Percentiles rank a stretch among this genome's conserved stretches.
Evolutionary conservation across 2,888 invertebrate genomes (phyloP).

Genomic region (Rhaphigaster nebulosa): DNA sequence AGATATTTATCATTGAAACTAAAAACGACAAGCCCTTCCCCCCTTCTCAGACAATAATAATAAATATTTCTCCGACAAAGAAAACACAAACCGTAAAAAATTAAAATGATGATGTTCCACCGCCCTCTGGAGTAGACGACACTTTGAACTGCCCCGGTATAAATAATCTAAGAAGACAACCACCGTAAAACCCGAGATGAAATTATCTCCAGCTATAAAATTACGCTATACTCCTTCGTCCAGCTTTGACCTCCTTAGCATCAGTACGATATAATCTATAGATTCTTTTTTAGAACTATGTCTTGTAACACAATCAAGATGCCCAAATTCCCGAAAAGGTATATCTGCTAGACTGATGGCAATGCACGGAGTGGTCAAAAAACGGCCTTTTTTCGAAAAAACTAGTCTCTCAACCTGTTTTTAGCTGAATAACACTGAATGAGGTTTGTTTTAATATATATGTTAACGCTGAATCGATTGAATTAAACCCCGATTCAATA

Average conservation of each 20-base stretch:
- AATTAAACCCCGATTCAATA: too few relatives aligned
- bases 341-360: neutral
- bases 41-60: neutral
- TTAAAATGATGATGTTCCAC: constrained; percentile 35
- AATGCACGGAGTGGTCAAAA: too few relatives aligned
- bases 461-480: too few relatives aligned
- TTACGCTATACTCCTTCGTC: neutral
- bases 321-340: neutral
- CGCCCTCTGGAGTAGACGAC: neutral
- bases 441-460: too few relatives aligned
- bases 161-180: constrained; percentile 31
- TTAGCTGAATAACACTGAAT: too few relatives aligned
- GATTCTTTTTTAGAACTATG: neutral
- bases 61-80: constrained; percentile 21
- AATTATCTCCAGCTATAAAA: constrained; percentile 30
- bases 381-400: too few relatives aligned
- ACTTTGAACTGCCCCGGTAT: constrained; percentile 7
- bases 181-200: constrained; percentile 29
- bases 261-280: constrained; percentile 13
- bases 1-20: constrained; percentile 12
- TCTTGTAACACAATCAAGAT: neutral
- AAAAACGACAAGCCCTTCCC: neutral
- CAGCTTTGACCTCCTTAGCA: constrained; percentile 19
- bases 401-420: too few relatives aligned
- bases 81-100: constrained; percentile 35